Conservation (phyloP, 2,113 vertebrate genomes). For the Garra rufa region DNA sequence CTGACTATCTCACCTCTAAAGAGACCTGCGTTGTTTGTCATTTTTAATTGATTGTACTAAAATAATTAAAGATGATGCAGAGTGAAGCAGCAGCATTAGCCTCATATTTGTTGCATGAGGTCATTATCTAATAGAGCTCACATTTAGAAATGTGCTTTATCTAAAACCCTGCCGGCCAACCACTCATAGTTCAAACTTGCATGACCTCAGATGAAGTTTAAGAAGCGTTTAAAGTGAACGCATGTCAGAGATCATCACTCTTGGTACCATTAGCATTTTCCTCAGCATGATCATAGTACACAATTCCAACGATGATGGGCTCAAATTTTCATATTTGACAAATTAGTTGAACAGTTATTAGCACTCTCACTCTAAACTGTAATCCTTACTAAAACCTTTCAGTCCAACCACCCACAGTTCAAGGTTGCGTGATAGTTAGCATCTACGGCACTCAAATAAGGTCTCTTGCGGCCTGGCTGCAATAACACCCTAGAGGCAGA, state of each 20-base stretch:
- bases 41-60: not conserved
- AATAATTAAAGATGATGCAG: not conserved
- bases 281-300: not conserved
- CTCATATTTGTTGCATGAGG: not conserved
- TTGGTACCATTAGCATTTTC: conserved; percentile 6
- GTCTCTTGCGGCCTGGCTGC: conserved; percentile 43
- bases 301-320: not conserved
- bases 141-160: not conserved
- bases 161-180: not conserved
- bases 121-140: not conserved
- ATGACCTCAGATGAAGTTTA: not conserved
- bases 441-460: conserved; percentile 25
- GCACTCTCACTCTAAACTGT: not conserved
- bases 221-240: not conserved
- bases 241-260: not conserved
- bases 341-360: not conserved
- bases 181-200: not conserved
- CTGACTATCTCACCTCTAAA: not conserved
- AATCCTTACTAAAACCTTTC: not conserved
- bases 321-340: not conserved
- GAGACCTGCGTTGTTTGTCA: not conserved
- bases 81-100: not conserved
- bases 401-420: not conserved
- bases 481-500: conserved; percentile 50
- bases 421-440: conserved; percentile 35